phyloP scores from a whole-genome alignment of 2,113 vertebrate genomes.

The Phoenicopterus ruber region DNA sequence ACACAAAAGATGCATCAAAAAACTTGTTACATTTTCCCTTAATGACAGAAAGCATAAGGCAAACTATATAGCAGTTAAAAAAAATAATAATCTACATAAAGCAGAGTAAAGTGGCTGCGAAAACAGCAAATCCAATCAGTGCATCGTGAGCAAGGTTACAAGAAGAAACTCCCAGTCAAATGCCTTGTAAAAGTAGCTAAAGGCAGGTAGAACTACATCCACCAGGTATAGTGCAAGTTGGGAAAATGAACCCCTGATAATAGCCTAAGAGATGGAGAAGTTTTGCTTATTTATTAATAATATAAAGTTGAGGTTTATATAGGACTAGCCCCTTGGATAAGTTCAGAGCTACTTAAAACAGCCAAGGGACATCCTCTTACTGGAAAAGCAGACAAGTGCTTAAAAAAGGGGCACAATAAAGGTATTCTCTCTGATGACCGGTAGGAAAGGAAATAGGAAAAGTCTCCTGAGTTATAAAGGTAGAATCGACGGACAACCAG shows the following conservation, averaged over 20 bases:
- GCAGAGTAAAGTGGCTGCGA: not conserved
- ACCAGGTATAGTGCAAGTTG: constrained; percentile 13
- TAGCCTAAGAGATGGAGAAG: not conserved
- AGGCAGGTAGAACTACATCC: constrained; percentile 6
- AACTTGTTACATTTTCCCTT: not conserved
- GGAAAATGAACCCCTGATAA: constrained; percentile 8
- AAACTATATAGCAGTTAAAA: not conserved
- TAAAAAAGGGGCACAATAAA: not conserved
- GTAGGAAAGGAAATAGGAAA: not conserved
- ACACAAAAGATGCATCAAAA: not conserved
- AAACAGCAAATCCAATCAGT: not conserved
- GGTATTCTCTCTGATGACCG: not conserved
- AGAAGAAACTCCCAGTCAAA: not conserved
- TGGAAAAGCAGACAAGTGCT: constrained; percentile 3
- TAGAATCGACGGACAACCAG: not conserved
- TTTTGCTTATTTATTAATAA: not conserved
- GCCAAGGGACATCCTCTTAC: not conserved
- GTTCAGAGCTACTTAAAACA: not conserved
- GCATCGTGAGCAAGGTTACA: not conserved
- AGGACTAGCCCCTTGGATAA: not conserved
- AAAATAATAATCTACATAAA: not conserved
- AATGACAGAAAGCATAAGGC: not conserved
- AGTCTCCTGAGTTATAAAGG: constrained; percentile 43
- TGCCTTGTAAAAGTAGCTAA: not conserved
- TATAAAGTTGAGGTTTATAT: not conserved